Base-by-base conservation (phyloP, 2,888 invertebrate species). In the Heliconius ethilla region DNA sequence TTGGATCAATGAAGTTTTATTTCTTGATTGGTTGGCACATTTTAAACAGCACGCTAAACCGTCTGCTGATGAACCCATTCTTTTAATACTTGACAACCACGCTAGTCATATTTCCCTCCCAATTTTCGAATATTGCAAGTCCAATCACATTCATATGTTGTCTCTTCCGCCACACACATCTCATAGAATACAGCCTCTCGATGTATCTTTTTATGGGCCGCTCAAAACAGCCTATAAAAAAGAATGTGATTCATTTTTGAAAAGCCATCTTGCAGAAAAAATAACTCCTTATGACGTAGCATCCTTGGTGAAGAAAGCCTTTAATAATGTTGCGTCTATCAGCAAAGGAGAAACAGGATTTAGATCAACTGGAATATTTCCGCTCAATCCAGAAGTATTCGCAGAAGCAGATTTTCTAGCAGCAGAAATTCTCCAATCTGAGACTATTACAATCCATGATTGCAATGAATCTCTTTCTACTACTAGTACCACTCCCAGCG, bases 1-100 rank as follows among this genome's bases (percentile, higher is more conserved):
- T 7, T 86, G 85, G 85, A 85, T 85, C 0, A 87, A 86, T 29
- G 85, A 85, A 51, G 3, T 81, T 45, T 78, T 85, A 9, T 85
- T 85, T 79, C 29, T 86, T 74, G 81, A 84, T 74, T 86, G 85
- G 85, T 75, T 85, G 37, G 11, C 67, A 59, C 84, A 86, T 37
- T 86, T 86, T 77, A 80, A 67, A 33, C 27, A 27, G 27, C 27
- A 27, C 27, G 77, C 81, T 70, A 82, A 83, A 55, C 83, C 82
- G 33, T 84, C 81, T 74, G n/a, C 75, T 37, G 77, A 82, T 27
- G 79, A 81, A 79, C 83, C 83, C 45, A 72, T 83, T n/a, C 74
- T 83, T 29, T 79, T 83, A 70, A 82, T 83, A 73, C 70, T 83
- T 22, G 82, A 83, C 76, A 83, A 82, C 83, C 83, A 83, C 65